Evolutionary conservation across 92 coral and sea anemone species (phyloP), one percentile per base, ranked within the genome.

Genomic region (Epizoanthus ramosus): DNA sequence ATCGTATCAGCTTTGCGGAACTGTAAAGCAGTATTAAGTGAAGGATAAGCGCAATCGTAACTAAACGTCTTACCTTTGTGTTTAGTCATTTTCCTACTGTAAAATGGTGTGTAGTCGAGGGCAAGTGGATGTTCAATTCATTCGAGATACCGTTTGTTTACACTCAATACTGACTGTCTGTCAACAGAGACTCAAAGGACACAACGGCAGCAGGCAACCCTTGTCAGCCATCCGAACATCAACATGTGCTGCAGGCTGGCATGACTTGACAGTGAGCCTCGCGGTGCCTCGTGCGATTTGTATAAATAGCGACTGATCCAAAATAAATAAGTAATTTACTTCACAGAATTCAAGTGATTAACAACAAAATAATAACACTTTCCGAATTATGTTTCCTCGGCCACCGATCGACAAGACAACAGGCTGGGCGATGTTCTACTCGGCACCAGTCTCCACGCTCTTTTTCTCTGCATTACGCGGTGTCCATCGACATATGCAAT

Each of bases 121-220:
- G 47, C 47, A 33, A 67, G 72, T 67, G 72, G 50, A 67, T 28
- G 72, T 33, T 67, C 72, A 67, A 67, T 67, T 67, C 72, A 67
- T 67, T 67, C 43, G 28, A 67, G 72, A 33, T 67, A 67, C 72
- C 47, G 22, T 67, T 67, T 67, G 72, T 67, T 67, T 67, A 31
- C 47, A 67, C 16, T 16, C 21, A 28, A 28, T 28, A 28, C 31
- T 28, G 31, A 28, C 31, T 28, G 31, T 28, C 17, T 67, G 71
- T 67, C 71, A 67, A 33, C 71, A 17, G 71, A 28, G 21, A 33
- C 18, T 67, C 71, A 10, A n/a, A 67, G 39, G 18, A 14, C 71
- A 2, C 45, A 14, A 66, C 37, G 14, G 2, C 4, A 47, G 9
- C 69, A 8, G 17, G 39, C 28, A n/a, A 9, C 24, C 10, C 68